Base-by-base conservation (phyloP, 2,888 invertebrate genomes). In the Orgyia antiqua region DNA sequence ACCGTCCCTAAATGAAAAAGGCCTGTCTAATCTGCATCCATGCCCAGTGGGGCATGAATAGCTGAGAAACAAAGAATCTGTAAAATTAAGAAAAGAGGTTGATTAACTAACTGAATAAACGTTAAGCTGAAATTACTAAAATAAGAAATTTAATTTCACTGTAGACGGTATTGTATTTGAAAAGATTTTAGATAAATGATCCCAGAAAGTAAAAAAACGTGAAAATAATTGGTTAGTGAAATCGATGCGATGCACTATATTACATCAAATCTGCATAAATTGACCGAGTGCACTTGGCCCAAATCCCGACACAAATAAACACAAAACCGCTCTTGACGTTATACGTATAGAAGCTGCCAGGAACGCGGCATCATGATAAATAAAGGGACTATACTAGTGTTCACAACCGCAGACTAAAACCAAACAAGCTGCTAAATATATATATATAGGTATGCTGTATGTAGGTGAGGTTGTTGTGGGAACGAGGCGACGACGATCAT, bases 271-370 rank as follows among this genome's bases (percentile, higher is more conserved):
- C n/a, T n/a, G n/a, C 58, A 65, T 63, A 59, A 69, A 70, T 68
- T 68, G 67, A 68, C 76, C 76, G 65, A 75, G 58, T 77, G 75
- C 76, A 76, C 77, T 78, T 76, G 77, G 77, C 77, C 77, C 66
- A 67, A 74, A 76, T 74, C 75, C 67, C 59, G 65, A 65, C 60
- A 58, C 68, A 73, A 71, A 76, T 73, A 75, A 72, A 76, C 74
- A 69, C 61, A 62, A 68, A 68, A 65, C 67, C 54, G 58, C 55
- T 64, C 51, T 58, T 63, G 62, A 56, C 51, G 57, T 58, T 60
- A 50, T 55, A 54, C 47, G 55, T 54, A 51, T 52, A 49, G 51
- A 58, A 52, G 56, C 51, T 64, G 60, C 59, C 58, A 59, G 58
- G 55, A 46, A 55, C 58, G 51, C 62, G 52, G 52, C 58, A n/a